Evolutionary conservation across 2,797 vertebrate genomes (phyloP), one percentile per base, ranked within the genome.

Genomic region (Hydrophis major): DNA sequence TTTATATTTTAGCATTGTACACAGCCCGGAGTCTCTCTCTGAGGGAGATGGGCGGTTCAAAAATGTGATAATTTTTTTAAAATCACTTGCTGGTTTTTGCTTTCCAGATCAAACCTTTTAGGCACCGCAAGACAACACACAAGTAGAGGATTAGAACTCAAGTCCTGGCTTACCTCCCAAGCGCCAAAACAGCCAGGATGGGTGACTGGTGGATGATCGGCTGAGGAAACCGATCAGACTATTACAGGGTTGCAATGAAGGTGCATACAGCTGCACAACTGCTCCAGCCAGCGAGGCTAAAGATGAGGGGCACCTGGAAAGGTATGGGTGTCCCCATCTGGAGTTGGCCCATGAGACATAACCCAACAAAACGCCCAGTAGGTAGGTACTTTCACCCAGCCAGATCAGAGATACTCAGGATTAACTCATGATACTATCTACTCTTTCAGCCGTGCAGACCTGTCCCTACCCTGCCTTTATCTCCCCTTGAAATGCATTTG

Each of bases 401-500:
- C 66, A 32, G 14, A n/a, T 14, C 28, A 66, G 63, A n/a, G 28
- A 66, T 66, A n/a, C n/a, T 74, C n/a, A 74, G n/a, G n/a, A 74
- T 16, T 16, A 18, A 32, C n/a, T 16, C 66, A 69, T 2, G 13
- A 27, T 28, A n/a, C 4, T 12, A 6, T 37, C 66, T 18, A 74
- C 66, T 37, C 66, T 32, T 74, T 14, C 66, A 74, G 16, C 66
- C n/a, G 20, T 37, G 69, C 1, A 8, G 16, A 20, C 4, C 12
- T 16, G 2, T 20, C 18, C 37, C 27, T n/a, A 27, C 32, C 25
- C 32, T 2, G 60, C 83, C 60, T 95, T 96, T 89, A 99, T 98
- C 98, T 99, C 99, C 89, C 99, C 25, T 27, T 61, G 60, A 61
- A 61, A 61, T 61, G 60, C 3, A 61, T 61, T 8, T 61, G 6